A percentile compares a stretch with the other conserved stretches of the same genome.
Evolutionary conservation across 1,140 invertebrate species (phyloP).

Genomic region (Dysdera silvatica): DNA sequence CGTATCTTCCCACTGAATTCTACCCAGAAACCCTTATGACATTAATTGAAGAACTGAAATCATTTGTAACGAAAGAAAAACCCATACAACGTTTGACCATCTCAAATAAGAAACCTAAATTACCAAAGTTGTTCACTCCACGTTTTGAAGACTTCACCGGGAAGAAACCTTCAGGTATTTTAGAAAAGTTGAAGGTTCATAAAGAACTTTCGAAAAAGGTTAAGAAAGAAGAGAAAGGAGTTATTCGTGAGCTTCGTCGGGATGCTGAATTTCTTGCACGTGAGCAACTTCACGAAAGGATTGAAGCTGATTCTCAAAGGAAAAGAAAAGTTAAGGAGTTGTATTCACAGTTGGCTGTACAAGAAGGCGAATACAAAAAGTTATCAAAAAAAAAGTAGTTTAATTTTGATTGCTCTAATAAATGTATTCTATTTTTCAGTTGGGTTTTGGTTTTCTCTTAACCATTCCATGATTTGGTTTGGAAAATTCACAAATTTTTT

Average conservation of each 20-base stretch:
- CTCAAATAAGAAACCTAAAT: conserved; percentile 65
- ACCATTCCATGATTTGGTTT: no score
- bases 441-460: no score
- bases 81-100: conserved; percentile 50
- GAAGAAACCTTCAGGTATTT: conserved; percentile 9
- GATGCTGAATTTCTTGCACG: conserved; percentile 75
- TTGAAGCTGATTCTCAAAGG: conserved; percentile 64
- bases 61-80: conserved; percentile 42
- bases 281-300: conserved; percentile 68
- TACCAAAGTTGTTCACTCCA: conserved; percentile 73
- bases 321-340: conserved; percentile 76
- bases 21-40: conserved; percentile 55
- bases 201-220: conserved; percentile 68
- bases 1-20: conserved; percentile 41
- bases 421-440: no score
- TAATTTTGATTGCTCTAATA: no score
- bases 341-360: conserved; percentile 63
- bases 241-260: conserved; percentile 75
- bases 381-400: conserved; percentile 48
- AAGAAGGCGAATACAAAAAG: conserved; percentile 74
- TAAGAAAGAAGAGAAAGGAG: conserved; percentile 83
- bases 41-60: conserved; percentile 46
- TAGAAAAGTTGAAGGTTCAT: conserved; percentile 40
- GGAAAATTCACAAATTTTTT: no score
- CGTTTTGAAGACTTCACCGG: conserved; percentile 55